A percentile compares a stretch with the other conserved stretches of the same genome.
Conservation (phyloP, 2,113 vertebrate species). For the Uria aalge region DNA sequence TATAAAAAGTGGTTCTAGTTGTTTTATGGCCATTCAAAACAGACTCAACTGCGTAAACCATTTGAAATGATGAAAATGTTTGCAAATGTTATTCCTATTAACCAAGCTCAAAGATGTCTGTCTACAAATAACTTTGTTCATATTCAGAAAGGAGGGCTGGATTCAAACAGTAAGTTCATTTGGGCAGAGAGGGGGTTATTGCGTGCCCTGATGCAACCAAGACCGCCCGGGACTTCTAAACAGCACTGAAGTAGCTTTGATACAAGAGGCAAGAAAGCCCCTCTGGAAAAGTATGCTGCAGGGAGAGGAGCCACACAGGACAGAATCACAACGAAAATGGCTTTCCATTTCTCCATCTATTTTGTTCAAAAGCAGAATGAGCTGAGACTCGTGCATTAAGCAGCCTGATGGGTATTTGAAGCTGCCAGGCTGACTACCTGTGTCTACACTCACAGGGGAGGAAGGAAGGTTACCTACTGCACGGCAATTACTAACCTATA, state of each 20-base stretch:
- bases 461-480: neutral
- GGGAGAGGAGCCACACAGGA: neutral
- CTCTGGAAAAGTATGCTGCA: rapidly evolving
- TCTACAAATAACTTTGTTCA: neutral
- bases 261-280: neutral
- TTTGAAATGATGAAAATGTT: neutral
- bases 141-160: neutral
- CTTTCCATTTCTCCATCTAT: neutral
- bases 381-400: neutral
- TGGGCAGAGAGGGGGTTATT: neutral
- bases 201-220: neutral
- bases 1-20: neutral
- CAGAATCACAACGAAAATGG: neutral
- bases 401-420: neutral
- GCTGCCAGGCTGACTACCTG: neutral
- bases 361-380: neutral
- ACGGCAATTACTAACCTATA: neutral
- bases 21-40: neutral
- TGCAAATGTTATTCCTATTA: neutral
- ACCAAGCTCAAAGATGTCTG: neutral
- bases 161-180: neutral
- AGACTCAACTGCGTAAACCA: neutral
- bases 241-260: neutral
- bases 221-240: neutral
- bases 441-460: neutral